These are phyloP conservation scores for Marronus borbonicus DNA, from an alignment of 2,888 invertebrate genomes.

Conservation along the genomic window DNA sequence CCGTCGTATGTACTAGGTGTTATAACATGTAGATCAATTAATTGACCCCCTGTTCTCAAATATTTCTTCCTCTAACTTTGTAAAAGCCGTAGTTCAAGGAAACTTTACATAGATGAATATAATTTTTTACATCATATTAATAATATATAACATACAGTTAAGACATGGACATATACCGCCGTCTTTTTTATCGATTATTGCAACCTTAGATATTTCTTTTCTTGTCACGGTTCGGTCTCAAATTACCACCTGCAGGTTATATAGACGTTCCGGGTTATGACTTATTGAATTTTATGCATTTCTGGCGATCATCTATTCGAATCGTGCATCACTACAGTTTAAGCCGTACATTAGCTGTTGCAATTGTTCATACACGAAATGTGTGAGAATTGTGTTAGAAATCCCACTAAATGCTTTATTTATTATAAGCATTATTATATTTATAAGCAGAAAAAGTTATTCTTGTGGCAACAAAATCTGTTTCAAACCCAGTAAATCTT, in stretches of 20 bases:
- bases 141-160: background rate
- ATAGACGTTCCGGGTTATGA: background rate
- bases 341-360: background rate
- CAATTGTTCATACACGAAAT: background rate
- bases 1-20: no score
- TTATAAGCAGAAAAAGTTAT: no score
- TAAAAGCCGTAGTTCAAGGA: no score
- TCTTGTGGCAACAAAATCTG: no score
- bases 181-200: slow-evolving; percentile 37
- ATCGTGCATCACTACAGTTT: background rate
- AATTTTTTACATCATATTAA: no score
- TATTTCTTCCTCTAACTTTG: no score
- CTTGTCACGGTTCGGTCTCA: slow-evolving; percentile 23
- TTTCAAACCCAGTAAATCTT: no score
- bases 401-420: no score
- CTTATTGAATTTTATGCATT: slow-evolving; percentile 19
- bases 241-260: slow-evolving; percentile 24
- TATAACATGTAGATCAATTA: no score
- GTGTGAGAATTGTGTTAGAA: no score
- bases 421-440: background rate
- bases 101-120: no score
- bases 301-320: slow-evolving; percentile 16
- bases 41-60: no score
- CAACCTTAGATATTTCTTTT: slow-evolving; percentile 31
- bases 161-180: background rate